A percentile compares a stretch with the other conserved stretches of the same genome.
These are phyloP conservation scores for Chymomyza fuscimana DNA, from an alignment of 2,888 invertebrate genomes.

Conservation along the genomic window DNA sequence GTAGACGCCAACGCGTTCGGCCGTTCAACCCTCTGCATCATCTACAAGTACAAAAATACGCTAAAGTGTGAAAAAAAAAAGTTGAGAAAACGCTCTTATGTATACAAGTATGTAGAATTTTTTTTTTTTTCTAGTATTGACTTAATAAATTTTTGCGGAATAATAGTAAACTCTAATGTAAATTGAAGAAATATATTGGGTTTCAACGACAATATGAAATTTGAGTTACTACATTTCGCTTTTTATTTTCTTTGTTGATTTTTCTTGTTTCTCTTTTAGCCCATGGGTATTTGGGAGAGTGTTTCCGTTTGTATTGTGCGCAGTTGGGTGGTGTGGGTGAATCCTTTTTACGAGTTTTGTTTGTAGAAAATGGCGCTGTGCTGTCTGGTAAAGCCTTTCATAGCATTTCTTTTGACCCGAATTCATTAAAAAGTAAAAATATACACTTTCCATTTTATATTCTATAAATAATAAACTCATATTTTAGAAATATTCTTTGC, in stretches of 20 bases:
- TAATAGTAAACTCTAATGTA: neutral
- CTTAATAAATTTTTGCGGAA: conserved; percentile 3
- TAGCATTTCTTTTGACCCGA: conserved; percentile 27
- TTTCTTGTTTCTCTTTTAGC: conserved; percentile 34
- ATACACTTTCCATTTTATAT: conserved; percentile 35
- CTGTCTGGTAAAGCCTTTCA: conserved; percentile 27
- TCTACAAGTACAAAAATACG: neutral
- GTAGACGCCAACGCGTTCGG: conserved; percentile 67
- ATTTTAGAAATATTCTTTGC: neutral
- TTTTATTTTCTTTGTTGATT: conserved; percentile 23
- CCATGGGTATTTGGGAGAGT: conserved; percentile 13
- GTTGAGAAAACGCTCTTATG: conserved; percentile 30
- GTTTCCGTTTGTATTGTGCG: conserved; percentile 2
- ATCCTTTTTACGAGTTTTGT: neutral
- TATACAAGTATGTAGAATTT: conserved; percentile 35
- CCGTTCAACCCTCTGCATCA: conserved; percentile 1
- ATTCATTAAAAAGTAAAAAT: conserved; percentile 10
- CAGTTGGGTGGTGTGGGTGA: neutral
- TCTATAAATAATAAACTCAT: conserved; percentile 42
- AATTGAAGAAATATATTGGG: neutral
- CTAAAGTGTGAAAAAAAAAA: neutral
- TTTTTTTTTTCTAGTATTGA: conserved; percentile 21
- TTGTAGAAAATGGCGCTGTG: conserved; percentile 5
- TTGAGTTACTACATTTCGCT: neutral
- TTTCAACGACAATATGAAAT: neutral